Percentiles rank a stretch among this genome's conserved stretches.
These are phyloP conservation scores for Entomobrya multifasciata DNA, from an alignment of 2,888 invertebrate species.

Conservation along the genomic window DNA sequence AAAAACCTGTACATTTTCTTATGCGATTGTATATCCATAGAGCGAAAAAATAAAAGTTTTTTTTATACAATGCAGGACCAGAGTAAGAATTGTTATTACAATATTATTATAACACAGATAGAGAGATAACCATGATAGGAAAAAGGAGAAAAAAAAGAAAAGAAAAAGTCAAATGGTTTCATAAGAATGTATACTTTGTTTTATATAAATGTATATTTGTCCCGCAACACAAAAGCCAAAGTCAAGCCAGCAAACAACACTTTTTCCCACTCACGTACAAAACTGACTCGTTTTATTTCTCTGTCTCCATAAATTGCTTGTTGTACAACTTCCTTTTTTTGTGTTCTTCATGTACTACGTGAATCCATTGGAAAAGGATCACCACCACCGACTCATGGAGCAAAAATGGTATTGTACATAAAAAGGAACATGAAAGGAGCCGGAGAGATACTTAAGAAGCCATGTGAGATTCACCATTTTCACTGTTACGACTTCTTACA, in stretches of 20 bases:
- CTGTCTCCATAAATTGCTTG: slow-evolving; percentile 67
- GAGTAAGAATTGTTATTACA: slow-evolving; percentile 62
- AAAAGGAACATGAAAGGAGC: slow-evolving; percentile 55
- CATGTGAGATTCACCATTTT: slow-evolving; percentile 58
- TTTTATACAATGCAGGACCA: background rate
- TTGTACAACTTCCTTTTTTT: slow-evolving; percentile 7
- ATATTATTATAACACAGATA: slow-evolving; percentile 57
- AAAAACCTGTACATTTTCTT: slow-evolving; percentile 23
- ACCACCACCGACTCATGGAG: too few relatives aligned
- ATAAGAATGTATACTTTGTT: background rate
- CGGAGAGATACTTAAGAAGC: slow-evolving; percentile 55
- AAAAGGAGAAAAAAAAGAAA: background rate
- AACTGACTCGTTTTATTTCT: slow-evolving; percentile 74
- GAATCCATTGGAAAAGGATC: slow-evolving; percentile 34
- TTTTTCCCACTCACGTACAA: slow-evolving; percentile 73
- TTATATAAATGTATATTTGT: slow-evolving; percentile 56
- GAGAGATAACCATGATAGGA: background rate
- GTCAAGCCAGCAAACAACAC: slow-evolving; percentile 50
- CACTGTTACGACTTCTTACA: slow-evolving; percentile 36
- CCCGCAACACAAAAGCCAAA: slow-evolving; percentile 31
- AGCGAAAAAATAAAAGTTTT: background rate
- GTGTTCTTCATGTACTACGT: slow-evolving; percentile 46
- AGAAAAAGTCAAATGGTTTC: slow-evolving; percentile 51
- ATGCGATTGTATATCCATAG: slow-evolving; percentile 8
- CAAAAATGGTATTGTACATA: slow-evolving; percentile 56